These are phyloP conservation scores for Synanceia verrucosa DNA, from an alignment of 2,797 vertebrate species.

Conservation along the genomic window DNA sequence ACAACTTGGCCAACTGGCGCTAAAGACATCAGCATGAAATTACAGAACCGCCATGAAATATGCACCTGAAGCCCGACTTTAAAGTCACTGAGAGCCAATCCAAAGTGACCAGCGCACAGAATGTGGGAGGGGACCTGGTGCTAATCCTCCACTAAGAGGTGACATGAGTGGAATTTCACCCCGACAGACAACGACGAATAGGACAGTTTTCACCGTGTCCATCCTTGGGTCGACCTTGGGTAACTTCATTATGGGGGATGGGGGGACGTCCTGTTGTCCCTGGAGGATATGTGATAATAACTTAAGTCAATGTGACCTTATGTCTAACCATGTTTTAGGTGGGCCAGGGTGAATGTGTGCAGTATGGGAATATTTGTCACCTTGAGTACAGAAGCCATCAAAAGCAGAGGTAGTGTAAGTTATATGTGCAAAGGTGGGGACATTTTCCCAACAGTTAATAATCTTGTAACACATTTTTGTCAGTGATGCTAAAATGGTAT, in stretches of 20 bases:
- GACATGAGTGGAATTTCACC: constrained; percentile 71
- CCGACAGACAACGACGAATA: constrained; percentile 28
- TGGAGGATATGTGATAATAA: constrained; percentile 45
- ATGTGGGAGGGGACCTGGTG: constrained; percentile 21
- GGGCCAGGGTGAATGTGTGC: constrained; percentile 36
- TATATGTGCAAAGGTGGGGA: no score
- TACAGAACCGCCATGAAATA: constrained; percentile 80
- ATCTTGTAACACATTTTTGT: no score
- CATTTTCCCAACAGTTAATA: no score
- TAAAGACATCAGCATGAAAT: constrained; percentile 74
- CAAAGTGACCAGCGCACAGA: constrained; percentile 24
- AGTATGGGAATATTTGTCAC: constrained; percentile 54
- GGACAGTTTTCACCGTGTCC: constrained; percentile 19
- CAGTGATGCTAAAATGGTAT: no score
- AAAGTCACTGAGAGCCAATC: constrained; percentile 40
- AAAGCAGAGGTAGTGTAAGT: constrained; percentile 1
- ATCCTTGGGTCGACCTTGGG: constrained; percentile 62
- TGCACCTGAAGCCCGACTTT: constrained; percentile 62
- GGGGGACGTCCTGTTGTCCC: constrained; percentile 24
- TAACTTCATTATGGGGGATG: constrained; percentile 50
- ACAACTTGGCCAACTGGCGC: constrained; percentile 5
- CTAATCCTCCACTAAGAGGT: constrained; percentile 47
- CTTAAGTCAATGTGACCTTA: constrained; percentile 22
- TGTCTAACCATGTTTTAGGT: constrained; percentile 12
- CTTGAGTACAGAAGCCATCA: constrained; percentile 16